Evolutionary conservation across 2,888 invertebrate genomes (phyloP).

Genomic region (Trypoxylon attenuatum): DNA sequence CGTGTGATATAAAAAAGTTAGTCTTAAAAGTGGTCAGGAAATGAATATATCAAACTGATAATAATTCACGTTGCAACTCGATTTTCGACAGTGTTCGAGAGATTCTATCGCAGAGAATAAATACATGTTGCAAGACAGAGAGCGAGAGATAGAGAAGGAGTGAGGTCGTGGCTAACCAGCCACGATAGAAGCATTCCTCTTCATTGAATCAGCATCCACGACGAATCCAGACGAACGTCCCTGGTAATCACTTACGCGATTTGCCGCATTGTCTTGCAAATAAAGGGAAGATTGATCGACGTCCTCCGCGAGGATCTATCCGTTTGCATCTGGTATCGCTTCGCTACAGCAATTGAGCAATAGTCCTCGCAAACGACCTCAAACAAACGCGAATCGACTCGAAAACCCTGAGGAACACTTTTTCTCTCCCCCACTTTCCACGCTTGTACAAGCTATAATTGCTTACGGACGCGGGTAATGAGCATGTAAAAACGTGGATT

Average conservation of each 20-base stretch:
- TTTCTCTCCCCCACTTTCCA: not conserved
- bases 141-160: too few relatives aligned
- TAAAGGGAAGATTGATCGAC: conserved; percentile 31
- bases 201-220: conserved; percentile 23
- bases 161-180: too few relatives aligned
- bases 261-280: conserved; percentile 29
- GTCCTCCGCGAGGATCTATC: conserved; percentile 5
- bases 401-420: not conserved
- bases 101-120: too few relatives aligned
- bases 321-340: conserved; percentile 16
- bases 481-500: not conserved
- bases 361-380: conserved; percentile 6
- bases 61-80: too few relatives aligned
- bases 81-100: too few relatives aligned
- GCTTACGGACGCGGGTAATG: not conserved
- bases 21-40: too few relatives aligned
- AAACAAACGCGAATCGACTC: conserved; percentile 2
- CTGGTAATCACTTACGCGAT: conserved; percentile 22
- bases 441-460: not conserved
- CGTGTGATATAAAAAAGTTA: too few relatives aligned
- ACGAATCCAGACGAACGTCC: not conserved
- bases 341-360: conserved; percentile 27
- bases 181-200: conserved; percentile 24
- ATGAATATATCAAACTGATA: conserved; percentile 6
- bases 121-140: too few relatives aligned